A percentile compares a stretch with the other conserved stretches of the same genome.
Evolutionary conservation across 1,140 invertebrate species (phyloP).

Genomic region (Prorops nasuta): DNA sequence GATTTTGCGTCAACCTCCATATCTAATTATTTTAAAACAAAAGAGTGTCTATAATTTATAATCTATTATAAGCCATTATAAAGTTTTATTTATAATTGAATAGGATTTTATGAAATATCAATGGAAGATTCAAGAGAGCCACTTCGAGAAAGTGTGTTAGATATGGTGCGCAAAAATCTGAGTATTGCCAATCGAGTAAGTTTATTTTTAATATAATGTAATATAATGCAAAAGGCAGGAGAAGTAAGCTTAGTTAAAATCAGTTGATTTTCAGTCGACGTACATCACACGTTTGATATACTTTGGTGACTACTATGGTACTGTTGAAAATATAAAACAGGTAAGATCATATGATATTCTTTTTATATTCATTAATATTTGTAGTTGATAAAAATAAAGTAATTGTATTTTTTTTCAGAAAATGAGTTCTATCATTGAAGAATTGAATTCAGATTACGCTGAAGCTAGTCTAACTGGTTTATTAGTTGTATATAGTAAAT

Average conservation of each 20-base stretch:
- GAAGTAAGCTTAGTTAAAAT: no score
- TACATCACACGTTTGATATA: constrained; percentile 31
- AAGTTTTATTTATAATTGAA: no score
- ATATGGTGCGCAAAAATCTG: constrained; percentile 27
- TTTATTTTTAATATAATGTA: background rate
- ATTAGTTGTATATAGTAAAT: constrained; percentile 29
- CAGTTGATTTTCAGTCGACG: constrained; percentile 14
- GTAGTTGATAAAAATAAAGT: background rate
- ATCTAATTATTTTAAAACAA: no score
- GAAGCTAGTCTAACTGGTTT: constrained; percentile 24
- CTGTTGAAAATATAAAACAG: constrained; percentile 16
- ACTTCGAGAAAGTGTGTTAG: constrained; percentile 23
- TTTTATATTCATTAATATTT: background rate
- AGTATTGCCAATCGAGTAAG: constrained; percentile 19
- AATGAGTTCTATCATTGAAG: constrained; percentile 20
- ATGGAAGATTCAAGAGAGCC: constrained; percentile 1
- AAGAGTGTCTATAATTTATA: no score
- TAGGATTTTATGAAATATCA: no score
- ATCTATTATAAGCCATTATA: no score
- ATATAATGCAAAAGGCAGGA: constrained; percentile 1
- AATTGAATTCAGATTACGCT: constrained; percentile 18
- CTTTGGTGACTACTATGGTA: constrained; percentile 26
- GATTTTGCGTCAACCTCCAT: no score
- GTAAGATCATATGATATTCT: constrained; percentile 14
- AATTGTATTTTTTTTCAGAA: constrained; percentile 14